Evolutionary conservation across 2,888 invertebrate genomes (phyloP).

Genomic region (Sphecodes monilicornis): DNA sequence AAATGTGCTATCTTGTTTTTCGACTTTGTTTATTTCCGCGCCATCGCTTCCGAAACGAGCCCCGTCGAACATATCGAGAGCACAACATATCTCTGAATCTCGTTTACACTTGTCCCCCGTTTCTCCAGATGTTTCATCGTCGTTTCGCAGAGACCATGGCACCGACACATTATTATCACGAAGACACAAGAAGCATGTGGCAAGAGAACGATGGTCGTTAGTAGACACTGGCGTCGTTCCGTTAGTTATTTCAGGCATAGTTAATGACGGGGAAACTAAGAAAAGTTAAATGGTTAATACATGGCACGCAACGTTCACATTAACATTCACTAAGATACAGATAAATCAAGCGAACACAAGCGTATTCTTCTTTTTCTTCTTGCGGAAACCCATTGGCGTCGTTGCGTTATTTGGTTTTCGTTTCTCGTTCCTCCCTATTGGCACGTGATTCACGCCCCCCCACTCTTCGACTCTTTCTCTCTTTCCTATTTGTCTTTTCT

Average conservation of each 20-base stretch:
- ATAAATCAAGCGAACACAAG: slow-evolving; percentile 1
- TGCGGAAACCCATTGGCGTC: slow-evolving; percentile 15
- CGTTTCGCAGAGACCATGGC: background rate
- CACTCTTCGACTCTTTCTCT: background rate
- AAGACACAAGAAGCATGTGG: slow-evolving; percentile 49
- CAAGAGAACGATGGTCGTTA: slow-evolving; percentile 8
- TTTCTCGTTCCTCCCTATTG: slow-evolving; percentile 27
- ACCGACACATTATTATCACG: slow-evolving; percentile 13
- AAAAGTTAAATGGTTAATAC: background rate
- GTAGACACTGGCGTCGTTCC: background rate
- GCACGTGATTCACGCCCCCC: slow-evolving; percentile 31
- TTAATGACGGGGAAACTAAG: background rate
- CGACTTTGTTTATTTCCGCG: background rate
- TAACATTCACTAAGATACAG: background rate
- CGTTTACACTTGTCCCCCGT: too few species aligned
- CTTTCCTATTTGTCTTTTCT: background rate
- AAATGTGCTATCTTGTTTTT: background rate
- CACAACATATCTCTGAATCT: too few species aligned
- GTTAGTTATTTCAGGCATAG: background rate
- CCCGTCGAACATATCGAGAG: background rate
- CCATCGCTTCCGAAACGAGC: background rate
- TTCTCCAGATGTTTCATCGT: background rate
- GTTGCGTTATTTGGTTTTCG: slow-evolving; percentile 10
- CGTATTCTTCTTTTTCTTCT: background rate
- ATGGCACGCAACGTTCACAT: background rate